Percentiles rank a stretch among this genome's conserved stretches.
phyloP scores from a whole-genome alignment of 2,888 invertebrate species.

The Apamea anceps region DNA sequence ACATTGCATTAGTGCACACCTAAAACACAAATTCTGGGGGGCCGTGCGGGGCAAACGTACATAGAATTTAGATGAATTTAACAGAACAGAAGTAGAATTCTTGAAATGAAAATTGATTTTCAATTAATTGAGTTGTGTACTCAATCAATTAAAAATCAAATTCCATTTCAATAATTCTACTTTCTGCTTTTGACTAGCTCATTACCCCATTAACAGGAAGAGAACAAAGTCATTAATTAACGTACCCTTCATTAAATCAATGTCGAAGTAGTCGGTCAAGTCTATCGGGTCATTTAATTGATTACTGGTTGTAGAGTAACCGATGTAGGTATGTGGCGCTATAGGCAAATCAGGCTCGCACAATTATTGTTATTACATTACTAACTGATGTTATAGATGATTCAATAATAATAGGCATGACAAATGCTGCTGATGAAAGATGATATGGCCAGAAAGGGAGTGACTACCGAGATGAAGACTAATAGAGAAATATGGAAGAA shows the following conservation, averaged over 20 bases:
- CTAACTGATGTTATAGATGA: background rate
- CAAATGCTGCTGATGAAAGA: background rate
- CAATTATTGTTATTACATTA: constrained; percentile 3
- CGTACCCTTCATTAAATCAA: constrained; percentile 43
- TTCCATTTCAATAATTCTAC: constrained; percentile 3
- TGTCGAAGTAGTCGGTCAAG: constrained; percentile 11
- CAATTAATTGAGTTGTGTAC: background rate
- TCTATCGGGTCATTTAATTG: constrained; percentile 22
- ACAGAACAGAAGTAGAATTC: background rate
- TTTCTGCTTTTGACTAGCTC: background rate
- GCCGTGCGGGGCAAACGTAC: too few species aligned
- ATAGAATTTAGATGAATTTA: constrained; percentile 25
- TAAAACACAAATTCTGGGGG: too few species aligned
- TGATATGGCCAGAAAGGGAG: background rate
- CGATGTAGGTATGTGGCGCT: background rate
- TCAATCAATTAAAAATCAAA: background rate
- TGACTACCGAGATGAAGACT: background rate
- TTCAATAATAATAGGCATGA: constrained; percentile 5
- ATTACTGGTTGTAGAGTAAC: constrained; percentile 23
- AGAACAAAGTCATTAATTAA: constrained; percentile 33
- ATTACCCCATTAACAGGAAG: constrained; percentile 23
- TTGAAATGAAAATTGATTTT: background rate
- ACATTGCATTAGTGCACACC: too few species aligned
- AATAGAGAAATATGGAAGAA: background rate
- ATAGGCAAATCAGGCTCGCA: background rate